Base-by-base conservation (phyloP, 2,113 vertebrate species). In the Rhabdomys dilectus region DNA sequence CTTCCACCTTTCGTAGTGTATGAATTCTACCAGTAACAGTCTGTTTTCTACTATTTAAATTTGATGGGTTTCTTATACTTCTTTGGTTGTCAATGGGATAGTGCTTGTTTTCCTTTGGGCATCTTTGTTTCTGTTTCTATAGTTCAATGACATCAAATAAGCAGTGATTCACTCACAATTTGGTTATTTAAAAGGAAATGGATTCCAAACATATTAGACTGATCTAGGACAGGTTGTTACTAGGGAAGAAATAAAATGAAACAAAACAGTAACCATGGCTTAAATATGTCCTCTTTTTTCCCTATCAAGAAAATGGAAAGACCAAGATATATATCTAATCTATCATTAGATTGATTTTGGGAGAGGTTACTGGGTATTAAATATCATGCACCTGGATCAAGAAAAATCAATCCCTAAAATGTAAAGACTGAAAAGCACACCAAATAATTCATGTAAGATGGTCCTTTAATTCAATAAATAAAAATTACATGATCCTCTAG, bases 1-100 rank as follows among this genome's bases (percentile, higher is more conserved):
- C 24, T 93, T 51, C 53, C 39, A 89, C 15, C 15, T 24, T 77
- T 75, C 91, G 70, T 75, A 87, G 29, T 86, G 82, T 87, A n/a
- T 93, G 56, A 87, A 94, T 97, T 97, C 36, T 89, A 87, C 10
- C 73, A 95, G n/a, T 87, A 78, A 93, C n/a, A 13, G 81, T 91
- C 34, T 89, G 75, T 72, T 70, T 94, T 94, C 39, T 91, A 36
- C 1, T 26, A 26, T 58, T 93, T 81, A 91, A 95, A 75, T 86
- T 80, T 68, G 72, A 62, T 88, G 15, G 77, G 1, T 90, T 93
- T 78, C 78, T 84, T 87, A 24, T 0, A 51, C 4, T 92, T 90
- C 17, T 88, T 92, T 93, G 75, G 58, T 90, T 98, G 80, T 92
- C 84, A 88, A 78, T 88, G 78, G 58, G 62, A 21, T 22, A 82